Percentiles rank a stretch among this genome's conserved stretches.
Evolutionary conservation across 2,113 vertebrate species (phyloP).

Genomic region (Colaptes auratus): DNA sequence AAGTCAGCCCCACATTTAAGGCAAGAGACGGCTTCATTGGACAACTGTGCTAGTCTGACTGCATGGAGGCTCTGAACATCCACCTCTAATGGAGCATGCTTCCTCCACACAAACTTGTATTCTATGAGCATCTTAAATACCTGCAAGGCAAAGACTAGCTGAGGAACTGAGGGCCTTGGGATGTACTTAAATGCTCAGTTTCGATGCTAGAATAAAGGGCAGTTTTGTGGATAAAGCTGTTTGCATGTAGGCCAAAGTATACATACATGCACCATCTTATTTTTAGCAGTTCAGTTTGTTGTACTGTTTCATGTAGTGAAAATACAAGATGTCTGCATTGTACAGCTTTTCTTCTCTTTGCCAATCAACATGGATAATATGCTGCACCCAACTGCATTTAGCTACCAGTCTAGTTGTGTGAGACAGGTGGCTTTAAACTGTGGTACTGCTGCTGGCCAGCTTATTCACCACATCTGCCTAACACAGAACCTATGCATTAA

Average conservation of each 20-base stretch:
- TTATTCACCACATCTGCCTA: neutral
- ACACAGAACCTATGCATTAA: neutral
- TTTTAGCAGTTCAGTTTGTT: neutral
- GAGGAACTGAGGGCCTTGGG: neutral
- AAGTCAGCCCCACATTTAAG: neutral
- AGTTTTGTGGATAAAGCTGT: neutral
- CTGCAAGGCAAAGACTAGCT: neutral
- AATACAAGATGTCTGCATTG: neutral
- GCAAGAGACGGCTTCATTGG: neutral
- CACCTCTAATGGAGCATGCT: fast-evolving
- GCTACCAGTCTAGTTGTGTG: fast-evolving
- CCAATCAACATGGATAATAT: neutral
- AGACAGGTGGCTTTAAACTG: neutral
- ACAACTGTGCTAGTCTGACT: neutral
- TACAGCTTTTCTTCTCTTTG: neutral
- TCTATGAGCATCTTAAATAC: neutral
- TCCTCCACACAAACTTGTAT: neutral
- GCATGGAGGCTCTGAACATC: neutral
- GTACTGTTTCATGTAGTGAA: neutral
- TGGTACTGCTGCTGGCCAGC: neutral
- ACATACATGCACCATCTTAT: neutral
- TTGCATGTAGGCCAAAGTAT: neutral
- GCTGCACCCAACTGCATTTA: fast-evolving
- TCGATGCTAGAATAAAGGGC: neutral
- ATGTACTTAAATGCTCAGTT: neutral